Base-by-base conservation (phyloP, 2,113 vertebrate genomes). In the Thymallus thymallus region DNA sequence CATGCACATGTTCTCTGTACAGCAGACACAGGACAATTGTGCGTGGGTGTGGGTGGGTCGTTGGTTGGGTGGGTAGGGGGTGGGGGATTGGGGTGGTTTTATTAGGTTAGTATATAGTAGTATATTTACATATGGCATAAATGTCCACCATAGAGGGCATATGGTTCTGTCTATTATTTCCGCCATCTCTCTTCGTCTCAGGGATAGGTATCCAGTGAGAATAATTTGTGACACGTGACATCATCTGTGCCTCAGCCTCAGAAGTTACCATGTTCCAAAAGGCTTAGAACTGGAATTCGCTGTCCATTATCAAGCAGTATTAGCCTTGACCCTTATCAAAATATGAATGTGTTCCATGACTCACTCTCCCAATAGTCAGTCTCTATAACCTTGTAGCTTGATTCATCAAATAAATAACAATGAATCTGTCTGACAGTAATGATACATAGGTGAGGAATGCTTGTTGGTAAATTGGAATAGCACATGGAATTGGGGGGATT, bases 191-290 rank as follows among this genome's bases (percentile, higher is more conserved):
- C 4, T 12, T 23, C 58, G 3, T 23, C 20, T 23, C 14, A n/a
- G 55, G 20, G 55, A n/a, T n/a, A n/a, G n/a, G n/a, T n/a, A 41
- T 41, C 58, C 6, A n/a, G 16, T 61, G n/a, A 61, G n/a, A 9
- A 23, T 61, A 23, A 22, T 61, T 10, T 3, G 3, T 24, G 9
- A 9, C 58, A 24, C 16, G 48, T 51, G 14, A 51, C 48, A 76
- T 78, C 68, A 56, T 48, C 74, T 63, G 46, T 81, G 76, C 79
- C 32, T 82, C 74, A 81, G 23, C 10, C 23, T 51, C 24, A 24
- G 5, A 48, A 78, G 73, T 18, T 20, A 18, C 48, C 23, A 13
- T 22, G 6, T 23, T 46, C 20, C 55, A 69, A 32, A 46, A 41
- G 9, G 35, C 9, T 41, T 41, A 41, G 35, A 41, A 41, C 35